These are phyloP conservation scores for Zosterops pallidus DNA, from an alignment of 2,113 vertebrate genomes.

Conservation along the genomic window DNA sequence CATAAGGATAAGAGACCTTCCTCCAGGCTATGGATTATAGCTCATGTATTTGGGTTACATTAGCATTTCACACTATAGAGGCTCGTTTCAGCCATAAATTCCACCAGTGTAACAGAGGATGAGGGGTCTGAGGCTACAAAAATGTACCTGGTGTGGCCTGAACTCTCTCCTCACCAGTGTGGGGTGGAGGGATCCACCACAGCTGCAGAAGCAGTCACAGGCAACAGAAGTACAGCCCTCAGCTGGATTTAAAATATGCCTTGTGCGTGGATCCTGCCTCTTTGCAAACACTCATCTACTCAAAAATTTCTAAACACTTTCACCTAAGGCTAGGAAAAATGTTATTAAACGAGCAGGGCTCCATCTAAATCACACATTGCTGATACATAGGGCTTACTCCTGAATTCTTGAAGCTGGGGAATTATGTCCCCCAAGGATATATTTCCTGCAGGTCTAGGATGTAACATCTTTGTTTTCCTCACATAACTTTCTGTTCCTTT, in stretches of 20 bases:
- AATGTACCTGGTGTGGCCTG: not conserved
- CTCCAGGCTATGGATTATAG: slow-evolving; percentile 71
- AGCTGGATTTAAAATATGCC: not conserved
- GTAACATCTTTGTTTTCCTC: not conserved
- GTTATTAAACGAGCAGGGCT: not conserved
- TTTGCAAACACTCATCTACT: not conserved
- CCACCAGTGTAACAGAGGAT: not conserved
- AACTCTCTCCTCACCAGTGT: not conserved
- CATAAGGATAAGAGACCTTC: slow-evolving; percentile 60
- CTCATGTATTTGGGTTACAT: slow-evolving; percentile 72
- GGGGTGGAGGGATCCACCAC: not conserved
- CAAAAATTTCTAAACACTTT: not conserved
- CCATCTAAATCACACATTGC: not conserved
- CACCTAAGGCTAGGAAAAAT: not conserved
- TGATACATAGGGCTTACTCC: not conserved
- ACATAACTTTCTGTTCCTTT: not conserved
- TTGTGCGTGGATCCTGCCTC: not conserved
- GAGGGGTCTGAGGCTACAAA: slow-evolving; percentile 25
- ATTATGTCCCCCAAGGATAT: not conserved
- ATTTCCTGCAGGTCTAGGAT: not conserved
- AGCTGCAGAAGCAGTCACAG: not conserved
- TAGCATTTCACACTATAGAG: slow-evolving; percentile 63
- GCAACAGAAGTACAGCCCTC: not conserved
- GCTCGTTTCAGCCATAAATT: slow-evolving; percentile 53
- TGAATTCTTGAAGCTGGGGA: not conserved